Conservation (phyloP, 2,797 vertebrate species). For the Onychomys arenicola region DNA sequence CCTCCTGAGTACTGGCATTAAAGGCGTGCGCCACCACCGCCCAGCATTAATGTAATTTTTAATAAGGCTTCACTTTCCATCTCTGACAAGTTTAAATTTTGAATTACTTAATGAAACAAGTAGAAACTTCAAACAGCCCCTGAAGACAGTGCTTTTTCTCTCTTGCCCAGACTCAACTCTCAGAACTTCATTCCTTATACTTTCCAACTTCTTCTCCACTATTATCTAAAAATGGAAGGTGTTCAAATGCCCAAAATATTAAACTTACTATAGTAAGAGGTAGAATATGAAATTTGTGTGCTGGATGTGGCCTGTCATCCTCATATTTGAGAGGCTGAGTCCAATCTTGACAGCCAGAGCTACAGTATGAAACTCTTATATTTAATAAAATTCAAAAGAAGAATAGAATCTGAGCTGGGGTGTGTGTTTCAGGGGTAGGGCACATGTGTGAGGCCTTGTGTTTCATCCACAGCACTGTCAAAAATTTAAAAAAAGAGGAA, state of each 20-base stretch:
- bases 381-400: not conserved
- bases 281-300: not conserved
- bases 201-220: conserved; percentile 16
- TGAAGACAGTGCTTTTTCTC: not conserved
- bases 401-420: not conserved
- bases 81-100: conserved; percentile 19
- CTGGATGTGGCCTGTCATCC: not conserved
- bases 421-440: not conserved
- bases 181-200: not conserved
- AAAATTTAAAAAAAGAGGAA: not conserved
- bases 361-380: not conserved
- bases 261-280: conserved; percentile 1
- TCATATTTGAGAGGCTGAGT: not conserved
- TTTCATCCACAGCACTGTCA: not conserved
- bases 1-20: too few species aligned
- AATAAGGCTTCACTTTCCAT: not conserved
- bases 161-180: not conserved
- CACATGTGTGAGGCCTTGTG: not conserved
- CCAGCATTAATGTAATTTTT: conserved; percentile 44
- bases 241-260: not conserved
- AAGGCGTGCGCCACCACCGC: too few species aligned
- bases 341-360: not conserved
- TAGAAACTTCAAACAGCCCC: not conserved
- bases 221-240: not conserved
- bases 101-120: conserved; percentile 8